Base-by-base conservation (phyloP, 1,140 invertebrate species). In the Drosophila willistoni region DNA sequence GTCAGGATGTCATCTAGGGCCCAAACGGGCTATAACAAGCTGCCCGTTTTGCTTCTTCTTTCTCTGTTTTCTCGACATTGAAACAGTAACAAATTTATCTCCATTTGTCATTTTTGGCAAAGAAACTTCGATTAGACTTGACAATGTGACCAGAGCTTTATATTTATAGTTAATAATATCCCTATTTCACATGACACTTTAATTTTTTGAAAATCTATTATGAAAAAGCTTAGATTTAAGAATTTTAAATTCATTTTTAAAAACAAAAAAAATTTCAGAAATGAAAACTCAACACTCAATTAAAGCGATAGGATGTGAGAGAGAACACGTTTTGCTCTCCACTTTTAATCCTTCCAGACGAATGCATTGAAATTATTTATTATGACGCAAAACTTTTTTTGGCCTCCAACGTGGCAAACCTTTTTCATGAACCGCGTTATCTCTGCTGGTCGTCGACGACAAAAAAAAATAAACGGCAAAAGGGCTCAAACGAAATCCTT, bases 281-380 rank as follows among this genome's bases (percentile, higher is more conserved):
- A 19, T 19, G 9, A 1, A 19, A 51, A 51, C 19, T 39, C 1
- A 51, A 44, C 7, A 4, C 7, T 14, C 42, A 47, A 7, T 96
- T 95, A 97, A 96, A 96, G 96, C 95, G 95, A 25, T 96, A 34
- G 96, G 96, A 96, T 96, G 96, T 96, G 95, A 47, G 12, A 1
- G 17, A 51, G 22, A 22, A 44, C 63, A 60, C 65, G 68, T 65
- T 80, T 60, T 54, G 51, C 33, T 54, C 36, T 10, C 17, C 61
- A 59, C 72, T 19, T 39, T 83, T 86, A 86, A 86, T 86, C 83
- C 83, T 86, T 86, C 83, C 83, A 87, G 83, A 83, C 83, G 83
- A 86, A 86, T 86, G 83, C 83, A 80, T 42, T 71, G 79, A 86
- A 86, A 86, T 86, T 87, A 86, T 86, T 86, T 86, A 86, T 86